These are phyloP conservation scores for Ameiurus melas DNA, from an alignment of 2,113 vertebrate genomes.

Conservation along the genomic window DNA sequence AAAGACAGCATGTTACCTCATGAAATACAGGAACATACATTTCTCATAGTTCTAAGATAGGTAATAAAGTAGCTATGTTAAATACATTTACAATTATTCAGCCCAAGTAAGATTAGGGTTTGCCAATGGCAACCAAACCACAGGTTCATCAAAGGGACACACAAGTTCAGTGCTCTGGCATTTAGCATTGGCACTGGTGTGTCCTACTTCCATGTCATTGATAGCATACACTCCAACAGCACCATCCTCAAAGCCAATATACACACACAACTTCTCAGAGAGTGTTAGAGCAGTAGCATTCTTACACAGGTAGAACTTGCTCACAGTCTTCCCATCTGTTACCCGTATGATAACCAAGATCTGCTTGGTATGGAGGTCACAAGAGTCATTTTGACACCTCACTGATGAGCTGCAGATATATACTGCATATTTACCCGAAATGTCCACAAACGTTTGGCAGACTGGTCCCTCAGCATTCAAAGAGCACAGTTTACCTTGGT, in stretches of 20 bases:
- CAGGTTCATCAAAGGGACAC: conserved; percentile 55
- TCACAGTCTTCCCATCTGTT: conserved; percentile 65
- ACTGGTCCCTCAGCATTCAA: conserved; percentile 62
- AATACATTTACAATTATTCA: conserved; percentile 4
- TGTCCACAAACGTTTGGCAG: conserved; percentile 61
- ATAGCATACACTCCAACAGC: conserved; percentile 72
- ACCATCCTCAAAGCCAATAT: conserved; percentile 77
- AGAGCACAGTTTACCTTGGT: conserved; percentile 63
- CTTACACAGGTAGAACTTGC: conserved; percentile 64
- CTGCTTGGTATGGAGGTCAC: conserved; percentile 58
- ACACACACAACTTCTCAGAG: conserved; percentile 60
- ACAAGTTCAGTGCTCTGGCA: conserved; percentile 8
- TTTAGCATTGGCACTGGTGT: neutral
- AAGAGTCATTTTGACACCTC: conserved; percentile 48
- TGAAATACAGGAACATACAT: neutral
- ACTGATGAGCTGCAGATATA: conserved; percentile 57
- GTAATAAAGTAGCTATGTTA: neutral
- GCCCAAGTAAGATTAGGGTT: conserved; percentile 63
- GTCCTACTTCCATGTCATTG: conserved; percentile 46
- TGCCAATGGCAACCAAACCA: conserved; percentile 54
- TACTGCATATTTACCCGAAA: conserved; percentile 61
- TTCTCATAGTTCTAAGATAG: neutral
- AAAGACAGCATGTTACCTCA: neutral
- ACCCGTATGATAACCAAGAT: conserved; percentile 66
- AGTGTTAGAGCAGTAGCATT: conserved; percentile 59